Evolutionary conservation across 2,888 invertebrate genomes (phyloP), one percentile per base, ranked within the genome.

Genomic region (Actias luna): DNA sequence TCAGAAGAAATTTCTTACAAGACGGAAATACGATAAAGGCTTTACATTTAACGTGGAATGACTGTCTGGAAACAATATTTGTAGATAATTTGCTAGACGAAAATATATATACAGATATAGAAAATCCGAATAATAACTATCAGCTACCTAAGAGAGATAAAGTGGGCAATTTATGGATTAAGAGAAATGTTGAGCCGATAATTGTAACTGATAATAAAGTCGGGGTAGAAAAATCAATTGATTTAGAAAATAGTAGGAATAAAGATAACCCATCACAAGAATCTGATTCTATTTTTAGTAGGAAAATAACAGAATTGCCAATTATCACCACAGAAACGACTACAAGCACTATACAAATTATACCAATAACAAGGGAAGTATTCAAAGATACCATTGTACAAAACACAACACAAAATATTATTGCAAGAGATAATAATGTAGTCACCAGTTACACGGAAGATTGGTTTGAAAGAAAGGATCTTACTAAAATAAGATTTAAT

Each of bases 401-500:
- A 50, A 87, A 88, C 61, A 69, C 78, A 18, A 83, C 84, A 55
- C 69, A 82, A 67, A 79, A 80, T 66, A 42, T 76, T 64, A 67
- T 74, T 42, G 75, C 80, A 36, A 89, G 88, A 25, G 87, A 88
- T 66, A 85, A 76, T 75, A 82, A 80, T 73, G 75, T 84, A 66
- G 78, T 74, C 73, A 80, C 79, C 27, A 85, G 82, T 76, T 84
- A 87, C 68, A 83, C 83, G 29, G 84, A 88, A 66, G 88, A 89
- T 77, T 89, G 89, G 88, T 83, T 85, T 70, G 88, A 85, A 69
- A 76, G 79, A 72, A 85, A 86, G 71, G 88, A 92, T 67, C 83
- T 74, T 70, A 87, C 81, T 69, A 85, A 87, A 82, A 92, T 93
- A 84, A 86, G 88, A 84, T 93, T 93, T 82, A 88, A 83, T 74